Evolutionary conservation across 92 coral and sea anemone genomes (phyloP), one percentile per base, ranked within the genome.

Genomic region (Anthopleura xanthogrammica): DNA sequence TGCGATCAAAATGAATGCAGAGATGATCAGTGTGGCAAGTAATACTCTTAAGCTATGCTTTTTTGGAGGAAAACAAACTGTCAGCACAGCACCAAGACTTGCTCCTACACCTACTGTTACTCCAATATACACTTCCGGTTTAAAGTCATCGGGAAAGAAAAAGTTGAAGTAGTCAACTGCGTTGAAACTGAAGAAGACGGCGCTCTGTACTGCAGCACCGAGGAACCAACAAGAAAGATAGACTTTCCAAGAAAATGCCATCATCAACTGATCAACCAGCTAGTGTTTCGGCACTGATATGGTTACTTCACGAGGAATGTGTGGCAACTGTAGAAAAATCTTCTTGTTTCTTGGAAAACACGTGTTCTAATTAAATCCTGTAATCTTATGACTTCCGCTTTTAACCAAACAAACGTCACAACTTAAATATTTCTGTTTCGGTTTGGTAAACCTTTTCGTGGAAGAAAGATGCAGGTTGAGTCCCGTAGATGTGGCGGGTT

Each of bases 201-300:
- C 95, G 75, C 98, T 94, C 77, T 94, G 98, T 9, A 94, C 98
- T 23, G 98, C 86, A 12, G 98, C 98, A 13, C 98, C 98, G 7
- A 94, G 95, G 82, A 94, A 94, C 98, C 98, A 94, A 75, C 95
- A 94, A 5, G 98, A 22, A 22, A 94, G 52, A 80, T 94, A 94
- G 46, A 94, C 92, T 76, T 88, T 94, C 85, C 82, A 86, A 16
- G 95, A 82, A 14, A 86, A 77, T 42, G 89, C 85, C 98, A 94
- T 94, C 9, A 24, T 79, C 46, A 76, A 20, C 39, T 42, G 77
- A 39, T 72, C 7, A 7, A 6, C 9, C 20, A 19, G 17, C 50
- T 22, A 4, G 60, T 46, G 79, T 20, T 3, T 11, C 13, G 8
- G 4, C 20, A 48, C 52, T 46, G 17, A 60, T 17, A 16, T 55